A percentile compares a stretch with the other conserved stretches of the same genome.
These are phyloP conservation scores for Nowickia ferox DNA, from an alignment of 2,888 invertebrate genomes.

Conservation along the genomic window DNA sequence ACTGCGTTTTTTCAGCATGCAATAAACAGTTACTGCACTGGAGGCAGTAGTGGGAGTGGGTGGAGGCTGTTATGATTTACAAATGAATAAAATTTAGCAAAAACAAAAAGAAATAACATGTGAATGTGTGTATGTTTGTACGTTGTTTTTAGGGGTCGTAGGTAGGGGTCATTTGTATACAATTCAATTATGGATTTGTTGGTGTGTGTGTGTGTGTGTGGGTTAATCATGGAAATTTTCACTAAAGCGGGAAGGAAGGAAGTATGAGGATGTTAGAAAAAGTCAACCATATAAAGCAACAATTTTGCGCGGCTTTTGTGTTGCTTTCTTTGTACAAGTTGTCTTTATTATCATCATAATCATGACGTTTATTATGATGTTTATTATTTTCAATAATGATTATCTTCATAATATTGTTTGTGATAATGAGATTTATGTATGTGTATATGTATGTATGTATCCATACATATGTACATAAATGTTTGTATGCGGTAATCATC, in stretches of 20 bases:
- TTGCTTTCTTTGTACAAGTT: not conserved
- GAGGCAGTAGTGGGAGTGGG: not conserved
- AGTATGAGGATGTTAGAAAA: not conserved
- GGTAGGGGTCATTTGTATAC: conserved; percentile 56
- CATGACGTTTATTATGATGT: conserved; percentile 32
- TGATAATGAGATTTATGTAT: conserved; percentile 38
- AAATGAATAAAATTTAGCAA: conserved; percentile 29
- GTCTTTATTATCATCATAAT: conserved; percentile 29
- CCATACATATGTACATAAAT: not conserved
- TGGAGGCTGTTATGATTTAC: conserved; percentile 41
- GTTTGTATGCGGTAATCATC: conserved; percentile 17
- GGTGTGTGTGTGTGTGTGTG: conserved; percentile 45
- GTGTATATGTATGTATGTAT: not conserved
- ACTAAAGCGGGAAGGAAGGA: not conserved
- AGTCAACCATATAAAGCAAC: conserved; percentile 19
- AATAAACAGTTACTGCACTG: conserved; percentile 17
- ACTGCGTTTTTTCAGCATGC: conserved; percentile 24
- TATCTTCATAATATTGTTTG: conserved; percentile 24
- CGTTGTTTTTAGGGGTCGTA: conserved; percentile 43
- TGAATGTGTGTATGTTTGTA: not conserved
- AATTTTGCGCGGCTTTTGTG: conserved; percentile 56
- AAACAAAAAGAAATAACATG: conserved; percentile 22
- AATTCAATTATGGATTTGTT: conserved; percentile 45
- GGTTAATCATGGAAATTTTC: conserved; percentile 19
- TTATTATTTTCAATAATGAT: conserved; percentile 30